Evolutionary conservation across 2,113 vertebrate genomes (phyloP).

Genomic region (Camelus bactrianus): DNA sequence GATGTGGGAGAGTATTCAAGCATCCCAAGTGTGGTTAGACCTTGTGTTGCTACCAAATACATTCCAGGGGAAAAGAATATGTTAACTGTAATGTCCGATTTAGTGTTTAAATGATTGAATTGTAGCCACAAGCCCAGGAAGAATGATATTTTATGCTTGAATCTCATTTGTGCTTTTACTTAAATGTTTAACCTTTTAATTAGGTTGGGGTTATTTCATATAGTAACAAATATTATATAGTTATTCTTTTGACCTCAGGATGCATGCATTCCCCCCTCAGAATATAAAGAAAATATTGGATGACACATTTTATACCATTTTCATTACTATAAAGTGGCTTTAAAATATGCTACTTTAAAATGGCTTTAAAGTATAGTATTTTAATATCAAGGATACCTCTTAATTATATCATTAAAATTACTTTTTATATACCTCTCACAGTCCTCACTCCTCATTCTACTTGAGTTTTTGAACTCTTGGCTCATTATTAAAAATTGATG

Average conservation of each 20-base stretch:
- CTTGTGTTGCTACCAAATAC: not conserved
- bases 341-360: constrained; percentile 51
- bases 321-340: constrained; percentile 12
- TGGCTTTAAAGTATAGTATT: constrained; percentile 44
- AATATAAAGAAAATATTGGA: constrained; percentile 54
- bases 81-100: not conserved
- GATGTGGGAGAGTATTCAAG: not conserved
- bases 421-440: not conserved
- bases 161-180: constrained; percentile 47
- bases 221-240: not conserved
- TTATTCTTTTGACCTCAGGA: constrained; percentile 15
- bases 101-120: constrained; percentile 31
- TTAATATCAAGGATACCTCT: constrained; percentile 29
- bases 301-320: constrained; percentile 49
- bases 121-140: constrained; percentile 27
- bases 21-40: not conserved
- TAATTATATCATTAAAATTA: constrained; percentile 60
- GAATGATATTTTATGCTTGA: not conserved
- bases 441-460: constrained; percentile 18
- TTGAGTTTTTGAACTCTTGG: constrained; percentile 58
- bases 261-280: not conserved
- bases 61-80: not conserved
- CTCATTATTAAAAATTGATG: constrained; percentile 60
- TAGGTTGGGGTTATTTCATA: constrained; percentile 55
- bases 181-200: constrained; percentile 30